Conservation (phyloP, 2,113 vertebrate genomes). For the Prolemur simus region DNA sequence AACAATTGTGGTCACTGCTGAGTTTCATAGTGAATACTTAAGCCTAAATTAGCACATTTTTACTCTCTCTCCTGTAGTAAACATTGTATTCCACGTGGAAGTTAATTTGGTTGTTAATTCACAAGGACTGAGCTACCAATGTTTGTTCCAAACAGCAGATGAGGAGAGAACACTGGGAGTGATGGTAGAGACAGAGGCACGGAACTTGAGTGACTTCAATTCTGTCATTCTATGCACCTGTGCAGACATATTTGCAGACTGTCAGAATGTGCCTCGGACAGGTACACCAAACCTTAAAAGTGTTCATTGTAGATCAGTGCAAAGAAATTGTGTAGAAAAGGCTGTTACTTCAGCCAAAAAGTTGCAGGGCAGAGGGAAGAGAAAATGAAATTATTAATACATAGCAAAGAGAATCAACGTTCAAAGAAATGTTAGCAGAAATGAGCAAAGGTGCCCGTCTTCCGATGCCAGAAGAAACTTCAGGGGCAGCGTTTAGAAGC, state of each 20-base stretch:
- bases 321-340: neutral
- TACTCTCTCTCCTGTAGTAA: neutral
- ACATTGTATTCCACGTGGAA: neutral
- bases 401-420: neutral
- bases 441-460: neutral
- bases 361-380: neutral
- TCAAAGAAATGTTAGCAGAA: neutral
- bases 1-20: neutral
- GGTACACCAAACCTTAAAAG: neutral
- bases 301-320: neutral
- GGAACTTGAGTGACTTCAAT: neutral
- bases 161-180: neutral
- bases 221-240: neutral
- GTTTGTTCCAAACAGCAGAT: neutral
- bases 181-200: neutral
- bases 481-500: neutral
- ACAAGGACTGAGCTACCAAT: neutral
- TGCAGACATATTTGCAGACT: neutral
- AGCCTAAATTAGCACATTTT: neutral
- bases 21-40: neutral
- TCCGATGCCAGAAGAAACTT: neutral
- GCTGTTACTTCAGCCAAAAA: neutral
- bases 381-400: neutral
- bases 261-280: neutral
- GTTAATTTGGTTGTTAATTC: neutral